Conservation (phyloP, 2,113 vertebrate genomes). For the Brachyistius frenatus region DNA sequence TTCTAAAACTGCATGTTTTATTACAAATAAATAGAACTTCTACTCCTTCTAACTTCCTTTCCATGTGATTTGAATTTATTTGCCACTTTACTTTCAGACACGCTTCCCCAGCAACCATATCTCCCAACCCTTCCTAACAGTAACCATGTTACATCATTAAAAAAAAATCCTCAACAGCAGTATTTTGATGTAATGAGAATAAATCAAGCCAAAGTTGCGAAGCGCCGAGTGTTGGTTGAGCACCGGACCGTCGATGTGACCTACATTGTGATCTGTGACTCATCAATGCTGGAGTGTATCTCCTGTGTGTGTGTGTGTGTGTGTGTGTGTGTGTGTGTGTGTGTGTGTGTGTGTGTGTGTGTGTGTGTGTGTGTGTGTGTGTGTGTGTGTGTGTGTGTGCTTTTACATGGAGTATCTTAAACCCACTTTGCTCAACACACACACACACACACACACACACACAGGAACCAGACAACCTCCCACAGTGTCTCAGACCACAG, state of each 20-base stretch:
- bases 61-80: too few relatives aligned
- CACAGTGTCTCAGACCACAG: not conserved
- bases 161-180: too few relatives aligned
- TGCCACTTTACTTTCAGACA: too few relatives aligned
- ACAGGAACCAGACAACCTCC: not conserved
- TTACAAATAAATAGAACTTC: too few relatives aligned
- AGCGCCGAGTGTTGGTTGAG: not conserved
- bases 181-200: not conserved
- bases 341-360: not conserved
- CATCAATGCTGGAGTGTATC: slow-evolving; percentile 47
- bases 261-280: slow-evolving; percentile 62
- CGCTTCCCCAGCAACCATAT: too few relatives aligned
- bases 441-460: not conserved
- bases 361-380: too few relatives aligned
- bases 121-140: too few relatives aligned
- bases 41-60: too few relatives aligned
- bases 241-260: slow-evolving; percentile 25
- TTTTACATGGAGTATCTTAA: slow-evolving; percentile 32
- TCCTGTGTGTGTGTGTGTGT: not conserved
- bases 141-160: too few relatives aligned
- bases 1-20: too few relatives aligned
- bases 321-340: too few relatives aligned
- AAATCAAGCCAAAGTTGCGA: not conserved
- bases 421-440: slow-evolving; percentile 46
- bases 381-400: not conserved